These are phyloP conservation scores for Ornithoptera alexandrae DNA, from an alignment of 2,888 invertebrate genomes.

Conservation along the genomic window DNA sequence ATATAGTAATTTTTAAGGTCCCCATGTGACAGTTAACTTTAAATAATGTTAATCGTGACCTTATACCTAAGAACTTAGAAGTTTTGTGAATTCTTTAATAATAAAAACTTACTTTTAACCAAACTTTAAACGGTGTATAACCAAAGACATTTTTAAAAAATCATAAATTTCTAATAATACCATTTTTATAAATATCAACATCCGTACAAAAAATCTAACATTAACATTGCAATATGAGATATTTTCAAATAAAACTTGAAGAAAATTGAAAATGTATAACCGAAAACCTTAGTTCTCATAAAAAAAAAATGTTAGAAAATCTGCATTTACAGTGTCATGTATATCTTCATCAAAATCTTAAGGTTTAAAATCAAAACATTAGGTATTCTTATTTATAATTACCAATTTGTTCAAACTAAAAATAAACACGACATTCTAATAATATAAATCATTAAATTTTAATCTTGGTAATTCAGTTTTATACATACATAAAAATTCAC, in stretches of 20 bases:
- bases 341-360: no score
- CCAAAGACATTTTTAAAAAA: not conserved
- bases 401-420: not conserved
- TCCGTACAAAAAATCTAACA: no score
- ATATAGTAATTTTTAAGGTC: not conserved
- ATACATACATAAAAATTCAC: slow-evolving; percentile 10
- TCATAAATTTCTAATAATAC: no score
- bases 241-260: no score
- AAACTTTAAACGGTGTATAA: not conserved
- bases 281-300: no score
- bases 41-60: not conserved
- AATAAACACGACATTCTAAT: not conserved
- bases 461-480: not conserved
- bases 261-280: no score
- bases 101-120: not conserved
- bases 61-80: not conserved
- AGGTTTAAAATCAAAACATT: no score
- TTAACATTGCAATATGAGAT: no score
- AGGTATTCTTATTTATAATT: no score
- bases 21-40: not conserved
- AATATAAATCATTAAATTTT: not conserved
- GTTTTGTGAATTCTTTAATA: not conserved
- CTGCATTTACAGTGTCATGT: no score
- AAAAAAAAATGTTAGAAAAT: no score
- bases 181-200: no score